Evolutionary conservation across 2,113 vertebrate species (phyloP).

Genomic region (Edolisoma coerulescens): DNA sequence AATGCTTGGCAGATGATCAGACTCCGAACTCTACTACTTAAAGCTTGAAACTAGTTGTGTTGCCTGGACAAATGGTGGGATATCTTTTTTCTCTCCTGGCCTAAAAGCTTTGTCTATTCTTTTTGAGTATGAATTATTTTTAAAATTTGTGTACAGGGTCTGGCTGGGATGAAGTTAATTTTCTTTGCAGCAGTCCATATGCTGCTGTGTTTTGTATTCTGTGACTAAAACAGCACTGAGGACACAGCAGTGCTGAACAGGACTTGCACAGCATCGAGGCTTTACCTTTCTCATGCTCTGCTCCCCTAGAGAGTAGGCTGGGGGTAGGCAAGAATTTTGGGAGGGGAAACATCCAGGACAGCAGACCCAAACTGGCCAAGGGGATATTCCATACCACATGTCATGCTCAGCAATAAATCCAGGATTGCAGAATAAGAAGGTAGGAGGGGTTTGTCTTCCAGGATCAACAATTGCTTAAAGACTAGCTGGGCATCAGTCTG

Average conservation of each 20-base stretch:
- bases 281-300: not conserved
- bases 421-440: not conserved
- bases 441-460: accelerated
- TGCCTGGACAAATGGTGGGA: not conserved
- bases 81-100: not conserved
- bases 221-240: not conserved
- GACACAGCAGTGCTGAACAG: not conserved
- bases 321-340: not conserved
- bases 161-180: not conserved
- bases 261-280: not conserved
- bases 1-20: not conserved
- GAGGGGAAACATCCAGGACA: not conserved
- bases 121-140: not conserved
- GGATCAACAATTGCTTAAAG: not conserved
- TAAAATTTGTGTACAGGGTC: not conserved
- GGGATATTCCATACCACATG: not conserved
- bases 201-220: not conserved
- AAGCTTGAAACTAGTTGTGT: not conserved
- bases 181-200: not conserved
- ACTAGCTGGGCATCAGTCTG: not conserved
- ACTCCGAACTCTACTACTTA: not conserved
- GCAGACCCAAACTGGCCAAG: not conserved
- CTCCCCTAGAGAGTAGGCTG: not conserved
- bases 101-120: not conserved
- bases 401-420: not conserved